phyloP scores from a whole-genome alignment of 2,797 vertebrate genomes.

The Notolabrus celidotus region DNA sequence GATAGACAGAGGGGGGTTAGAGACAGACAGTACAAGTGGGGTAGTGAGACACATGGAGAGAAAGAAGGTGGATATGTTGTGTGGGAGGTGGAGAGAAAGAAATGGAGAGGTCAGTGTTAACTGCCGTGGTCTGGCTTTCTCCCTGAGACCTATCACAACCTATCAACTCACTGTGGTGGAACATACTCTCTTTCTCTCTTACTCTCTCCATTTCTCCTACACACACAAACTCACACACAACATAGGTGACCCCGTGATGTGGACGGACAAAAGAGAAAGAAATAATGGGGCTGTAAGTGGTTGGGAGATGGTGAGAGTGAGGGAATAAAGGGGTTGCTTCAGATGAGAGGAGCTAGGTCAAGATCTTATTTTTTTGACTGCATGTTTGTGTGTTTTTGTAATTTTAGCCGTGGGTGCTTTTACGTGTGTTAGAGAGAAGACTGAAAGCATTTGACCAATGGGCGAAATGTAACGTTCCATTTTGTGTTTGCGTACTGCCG shows the following conservation, averaged over 20 bases:
- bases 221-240: constrained; percentile 22
- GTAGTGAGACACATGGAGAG: constrained; percentile 6
- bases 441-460: constrained; percentile 22
- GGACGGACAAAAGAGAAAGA: constrained; percentile 69
- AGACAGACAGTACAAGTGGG: constrained; percentile 15
- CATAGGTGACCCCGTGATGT: constrained; percentile 35
- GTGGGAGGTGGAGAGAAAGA: constrained; percentile 59
- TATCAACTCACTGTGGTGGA: constrained; percentile 66
- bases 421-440: constrained; percentile 1
- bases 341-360: constrained; percentile 42
- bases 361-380: constrained; percentile 11
- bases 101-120: constrained; percentile 76
- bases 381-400: constrained; percentile 19
- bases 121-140: constrained; percentile 69
- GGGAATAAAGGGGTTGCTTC: constrained; percentile 51
- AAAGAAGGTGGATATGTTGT: constrained; percentile 27
- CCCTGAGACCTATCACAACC: constrained; percentile 74
- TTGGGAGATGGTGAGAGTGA: constrained; percentile 38
- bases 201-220: constrained; percentile 5
- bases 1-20: background rate
- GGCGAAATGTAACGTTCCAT: background rate
- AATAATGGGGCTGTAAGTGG: constrained; percentile 68
- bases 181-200: constrained; percentile 28
- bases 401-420: constrained; percentile 9
- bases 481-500: background rate